These are phyloP conservation scores for Trichomycterus rosablanca DNA, from an alignment of 2,113 vertebrate genomes.

Conservation along the genomic window DNA sequence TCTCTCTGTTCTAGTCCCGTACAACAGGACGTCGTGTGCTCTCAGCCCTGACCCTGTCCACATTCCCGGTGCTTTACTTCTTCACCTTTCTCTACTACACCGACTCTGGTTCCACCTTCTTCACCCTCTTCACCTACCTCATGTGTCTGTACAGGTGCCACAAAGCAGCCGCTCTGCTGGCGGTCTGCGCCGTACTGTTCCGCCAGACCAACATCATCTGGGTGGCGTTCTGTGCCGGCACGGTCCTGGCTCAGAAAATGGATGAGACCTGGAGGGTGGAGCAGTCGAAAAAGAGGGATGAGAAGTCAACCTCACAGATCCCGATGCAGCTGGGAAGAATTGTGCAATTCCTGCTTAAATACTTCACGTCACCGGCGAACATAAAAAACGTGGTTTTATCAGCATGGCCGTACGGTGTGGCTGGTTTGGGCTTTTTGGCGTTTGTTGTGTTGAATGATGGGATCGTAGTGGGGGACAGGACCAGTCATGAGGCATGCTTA, in stretches of 20 bases:
- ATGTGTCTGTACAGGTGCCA: constrained; percentile 92
- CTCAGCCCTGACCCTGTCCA: constrained; percentile 77
- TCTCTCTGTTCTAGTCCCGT: constrained; percentile 60
- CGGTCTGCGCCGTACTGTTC: constrained; percentile 85
- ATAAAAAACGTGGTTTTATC: constrained; percentile 60
- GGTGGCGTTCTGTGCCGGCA: constrained; percentile 86
- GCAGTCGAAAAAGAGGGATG: constrained; percentile 80
- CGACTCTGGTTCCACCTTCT: constrained; percentile 89
- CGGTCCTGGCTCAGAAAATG: constrained; percentile 74
- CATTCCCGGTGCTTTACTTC: constrained; percentile 92
- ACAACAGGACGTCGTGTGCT: constrained; percentile 76
- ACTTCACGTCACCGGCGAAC: constrained; percentile 60
- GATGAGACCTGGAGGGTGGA: constrained; percentile 81
- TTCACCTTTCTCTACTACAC: constrained; percentile 98
- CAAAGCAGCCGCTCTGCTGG: constrained; percentile 84
- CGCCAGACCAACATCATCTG: constrained; percentile 95
- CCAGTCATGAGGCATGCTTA: constrained; percentile 84
- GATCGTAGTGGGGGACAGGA: constrained; percentile 87
- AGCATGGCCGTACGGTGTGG: constrained; percentile 79
- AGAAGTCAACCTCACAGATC: constrained; percentile 61
- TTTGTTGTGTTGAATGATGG: constrained; percentile 82
- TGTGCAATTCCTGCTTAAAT: constrained; percentile 67
- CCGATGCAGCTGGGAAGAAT: constrained; percentile 66
- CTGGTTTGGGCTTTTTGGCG: constrained; percentile 65
- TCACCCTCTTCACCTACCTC: constrained; percentile 89